Conservation (phyloP, 2,888 invertebrate genomes). For the Anticlea derivata region DNA sequence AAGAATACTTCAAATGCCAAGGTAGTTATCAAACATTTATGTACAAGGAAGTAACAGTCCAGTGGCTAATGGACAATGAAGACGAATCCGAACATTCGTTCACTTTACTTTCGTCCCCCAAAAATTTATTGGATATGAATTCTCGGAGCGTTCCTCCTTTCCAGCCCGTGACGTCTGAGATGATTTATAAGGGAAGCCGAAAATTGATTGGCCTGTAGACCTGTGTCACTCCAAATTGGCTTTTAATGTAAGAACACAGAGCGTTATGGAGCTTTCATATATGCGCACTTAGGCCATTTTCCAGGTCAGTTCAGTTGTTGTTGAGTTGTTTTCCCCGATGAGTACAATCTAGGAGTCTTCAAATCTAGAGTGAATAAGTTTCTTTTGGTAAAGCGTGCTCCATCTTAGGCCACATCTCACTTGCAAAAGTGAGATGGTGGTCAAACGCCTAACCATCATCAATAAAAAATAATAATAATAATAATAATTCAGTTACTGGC, state of each 20-base stretch:
- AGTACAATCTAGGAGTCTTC: too few relatives aligned
- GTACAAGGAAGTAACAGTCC: slow-evolving; percentile 10
- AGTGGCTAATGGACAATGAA: slow-evolving; percentile 34
- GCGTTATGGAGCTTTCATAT: too few relatives aligned
- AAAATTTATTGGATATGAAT: slow-evolving; percentile 50
- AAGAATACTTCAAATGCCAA: background rate
- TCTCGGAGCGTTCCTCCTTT: slow-evolving; percentile 54
- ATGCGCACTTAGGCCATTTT: too few relatives aligned
- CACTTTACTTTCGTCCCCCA: slow-evolving; percentile 32
- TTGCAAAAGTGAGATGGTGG: too few relatives aligned
- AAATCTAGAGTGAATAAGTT: too few relatives aligned
- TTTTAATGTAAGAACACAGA: background rate
- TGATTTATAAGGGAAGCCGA: slow-evolving; percentile 72
- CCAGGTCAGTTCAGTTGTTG: too few relatives aligned
- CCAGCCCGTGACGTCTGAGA: slow-evolving; percentile 56
- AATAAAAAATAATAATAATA: too few relatives aligned
- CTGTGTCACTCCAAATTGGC: slow-evolving; percentile 28
- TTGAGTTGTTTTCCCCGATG: too few relatives aligned
- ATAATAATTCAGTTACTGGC: too few relatives aligned
- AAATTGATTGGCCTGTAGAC: slow-evolving; percentile 66
- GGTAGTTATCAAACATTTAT: slow-evolving; percentile 5
- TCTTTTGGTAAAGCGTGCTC: too few relatives aligned
- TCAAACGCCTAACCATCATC: too few relatives aligned
- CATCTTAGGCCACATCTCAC: too few relatives aligned
- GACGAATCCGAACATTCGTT: slow-evolving; percentile 23